Evolutionary conservation across 2,797 vertebrate genomes (phyloP), one percentile per base, ranked within the genome.

Genomic region (Sciurus carolinensis): DNA sequence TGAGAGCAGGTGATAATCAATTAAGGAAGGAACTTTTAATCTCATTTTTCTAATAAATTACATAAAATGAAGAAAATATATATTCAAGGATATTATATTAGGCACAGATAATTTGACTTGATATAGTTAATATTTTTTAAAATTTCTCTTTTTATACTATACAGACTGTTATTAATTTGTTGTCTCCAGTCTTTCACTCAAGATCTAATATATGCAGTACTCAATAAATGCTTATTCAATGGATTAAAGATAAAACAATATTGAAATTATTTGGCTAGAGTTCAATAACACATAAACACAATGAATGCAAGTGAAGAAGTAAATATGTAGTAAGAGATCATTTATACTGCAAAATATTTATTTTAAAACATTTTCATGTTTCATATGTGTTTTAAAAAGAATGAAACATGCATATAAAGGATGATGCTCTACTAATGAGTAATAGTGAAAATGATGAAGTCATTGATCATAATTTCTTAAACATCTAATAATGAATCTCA

Each of bases 21-120:
- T 88, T 39, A 44, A 5, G 2, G 5, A 91, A 22, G 14, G 2
- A 20, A 0, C 33, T 90, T 85, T 57, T n/a, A 71, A 87, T 57
- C 88, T 76, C 0, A 83, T 73, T 90, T 85, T 94, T 85, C 47
- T 94, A 75, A 69, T 42, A 84, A 75, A 69, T 83, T 7, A 47
- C 13, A 93, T 22, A 59, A 24, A 59, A 73, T 77, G 44, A 85
- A 67, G 39, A 82, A 86, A 94, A 28, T 1, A 52, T 90, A 4
- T 14, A 76, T 15, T 89, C 15, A 73, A 92, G 10, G 5, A 64
- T 57, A 10, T 12, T 52, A 39, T 1, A 42, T 26, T 30, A 59
- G 15, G 6, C 76, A 84, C 20, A 54, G 28, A n/a, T 11, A 33
- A 64, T 67, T 15, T 72, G 9, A 52, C 71, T 77, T 93, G 67